A percentile compares a stretch with the other conserved stretches of the same genome.
Conservation (phyloP, 2,888 invertebrate genomes). For the Drosophila macrospina region DNA sequence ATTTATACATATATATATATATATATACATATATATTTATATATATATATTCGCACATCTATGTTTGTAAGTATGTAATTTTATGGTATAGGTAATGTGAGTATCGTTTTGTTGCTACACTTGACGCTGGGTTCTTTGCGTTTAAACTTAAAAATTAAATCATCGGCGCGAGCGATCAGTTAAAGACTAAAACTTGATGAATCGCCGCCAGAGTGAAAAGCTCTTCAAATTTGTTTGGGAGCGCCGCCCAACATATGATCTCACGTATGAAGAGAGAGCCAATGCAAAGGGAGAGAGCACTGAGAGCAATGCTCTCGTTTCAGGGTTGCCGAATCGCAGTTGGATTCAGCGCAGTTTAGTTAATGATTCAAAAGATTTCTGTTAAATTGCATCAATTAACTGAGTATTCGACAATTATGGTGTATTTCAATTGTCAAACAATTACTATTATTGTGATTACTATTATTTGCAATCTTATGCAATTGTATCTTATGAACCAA, state of each 20-base stretch:
- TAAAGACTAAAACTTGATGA: conserved; percentile 83
- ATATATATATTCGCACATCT: conserved; percentile 38
- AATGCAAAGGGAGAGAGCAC: background rate
- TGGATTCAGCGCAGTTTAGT: conserved; percentile 1
- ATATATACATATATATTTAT: background rate
- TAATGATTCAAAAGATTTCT: conserved; percentile 16
- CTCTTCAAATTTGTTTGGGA: conserved; percentile 36
- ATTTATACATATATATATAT: background rate
- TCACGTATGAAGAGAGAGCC: conserved; percentile 7
- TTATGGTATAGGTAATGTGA: conserved; percentile 56
- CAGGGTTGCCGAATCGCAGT: conserved; percentile 47
- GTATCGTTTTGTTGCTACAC: conserved; percentile 63
- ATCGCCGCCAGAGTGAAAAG: conserved; percentile 64
- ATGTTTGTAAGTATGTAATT: conserved; percentile 43
- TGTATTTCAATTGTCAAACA: background rate
- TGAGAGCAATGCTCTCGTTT: conserved; percentile 11
- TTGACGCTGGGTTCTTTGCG: conserved; percentile 58
- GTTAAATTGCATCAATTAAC: conserved; percentile 4
- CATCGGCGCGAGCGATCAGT: conserved; percentile 85
- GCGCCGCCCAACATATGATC: conserved; percentile 33
- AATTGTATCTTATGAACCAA: no score
- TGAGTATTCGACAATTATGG: background rate
- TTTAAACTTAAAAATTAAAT: conserved; percentile 84
- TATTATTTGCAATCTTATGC: no score
- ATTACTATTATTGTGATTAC: conserved; percentile 4